Conservation (phyloP, 1,140 invertebrate species). For the Temnothorax longispinosus region DNA sequence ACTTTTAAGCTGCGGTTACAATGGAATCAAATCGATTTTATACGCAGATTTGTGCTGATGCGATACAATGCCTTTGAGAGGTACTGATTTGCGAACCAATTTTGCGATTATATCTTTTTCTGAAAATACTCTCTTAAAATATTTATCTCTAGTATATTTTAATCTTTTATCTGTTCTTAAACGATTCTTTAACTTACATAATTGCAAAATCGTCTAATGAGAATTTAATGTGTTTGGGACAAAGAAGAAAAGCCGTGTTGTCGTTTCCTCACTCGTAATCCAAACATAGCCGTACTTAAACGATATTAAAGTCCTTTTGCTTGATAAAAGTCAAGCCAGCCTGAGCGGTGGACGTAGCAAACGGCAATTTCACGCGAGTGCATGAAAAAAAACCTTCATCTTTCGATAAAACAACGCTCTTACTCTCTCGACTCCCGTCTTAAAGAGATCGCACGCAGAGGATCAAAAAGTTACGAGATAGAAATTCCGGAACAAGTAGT, state of each 20-base stretch:
- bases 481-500: constrained; percentile 17
- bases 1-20: neutral
- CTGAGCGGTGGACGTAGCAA: constrained; percentile 19
- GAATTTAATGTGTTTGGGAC: constrained; percentile 50
- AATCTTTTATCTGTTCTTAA: neutral
- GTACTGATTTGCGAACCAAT: neutral
- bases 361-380: constrained; percentile 30
- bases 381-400: constrained; percentile 15
- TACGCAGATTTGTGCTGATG: neutral
- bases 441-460: constrained; percentile 11
- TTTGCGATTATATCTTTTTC: neutral
- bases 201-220: constrained; percentile 42
- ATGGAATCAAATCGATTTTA: neutral
- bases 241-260: constrained; percentile 8
- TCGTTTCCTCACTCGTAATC: constrained; percentile 44
- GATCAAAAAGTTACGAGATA: constrained; percentile 25
- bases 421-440: constrained; percentile 12
- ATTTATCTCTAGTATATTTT: neutral
- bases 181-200: neutral
- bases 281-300: constrained; percentile 28
- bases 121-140: neutral
- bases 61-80: neutral
- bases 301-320: constrained; percentile 43
- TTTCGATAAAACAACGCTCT: constrained; percentile 46
- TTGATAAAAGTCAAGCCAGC: constrained; percentile 48